Percentiles rank a stretch among this genome's conserved stretches.
These are phyloP conservation scores for Strix aluco DNA, from an alignment of 2,113 vertebrate genomes.

Conservation along the genomic window DNA sequence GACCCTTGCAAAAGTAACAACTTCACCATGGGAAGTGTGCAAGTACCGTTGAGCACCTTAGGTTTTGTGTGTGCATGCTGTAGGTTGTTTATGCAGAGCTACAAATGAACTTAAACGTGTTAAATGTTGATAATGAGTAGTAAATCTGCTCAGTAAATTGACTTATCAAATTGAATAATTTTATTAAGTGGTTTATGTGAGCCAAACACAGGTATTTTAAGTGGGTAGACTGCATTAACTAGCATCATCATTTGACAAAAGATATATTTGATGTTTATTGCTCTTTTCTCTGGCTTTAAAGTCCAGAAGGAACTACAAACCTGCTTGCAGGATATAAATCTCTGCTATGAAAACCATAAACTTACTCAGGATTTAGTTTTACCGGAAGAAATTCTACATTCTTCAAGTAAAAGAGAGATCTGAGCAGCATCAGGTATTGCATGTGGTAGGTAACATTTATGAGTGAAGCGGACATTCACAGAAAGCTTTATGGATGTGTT, in stretches of 20 bases:
- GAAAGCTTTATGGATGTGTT: neutral
- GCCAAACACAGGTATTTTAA: neutral
- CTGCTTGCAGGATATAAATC: neutral
- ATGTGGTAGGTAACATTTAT: neutral
- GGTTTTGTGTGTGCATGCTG: neutral
- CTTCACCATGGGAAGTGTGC: neutral
- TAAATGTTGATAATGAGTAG: neutral
- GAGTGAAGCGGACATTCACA: neutral
- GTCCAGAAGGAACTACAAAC: neutral
- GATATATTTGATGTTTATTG: neutral
- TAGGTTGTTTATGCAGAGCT: neutral
- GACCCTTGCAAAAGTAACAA: neutral
- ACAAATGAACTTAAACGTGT: neutral
- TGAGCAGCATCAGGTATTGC: neutral
- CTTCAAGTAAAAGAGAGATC: neutral
- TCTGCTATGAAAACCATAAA: neutral
- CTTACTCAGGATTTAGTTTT: neutral
- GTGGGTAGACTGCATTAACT: neutral
- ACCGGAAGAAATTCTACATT: neutral
- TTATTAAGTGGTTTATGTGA: neutral
- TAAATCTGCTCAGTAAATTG: neutral
- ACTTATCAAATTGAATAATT: neutral
- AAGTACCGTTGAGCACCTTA: neutral
- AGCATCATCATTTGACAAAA: neutral
- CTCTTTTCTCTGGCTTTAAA: neutral